These are phyloP conservation scores for Galeruca laticollis DNA, from an alignment of 2,888 invertebrate genomes.

Conservation along the genomic window DNA sequence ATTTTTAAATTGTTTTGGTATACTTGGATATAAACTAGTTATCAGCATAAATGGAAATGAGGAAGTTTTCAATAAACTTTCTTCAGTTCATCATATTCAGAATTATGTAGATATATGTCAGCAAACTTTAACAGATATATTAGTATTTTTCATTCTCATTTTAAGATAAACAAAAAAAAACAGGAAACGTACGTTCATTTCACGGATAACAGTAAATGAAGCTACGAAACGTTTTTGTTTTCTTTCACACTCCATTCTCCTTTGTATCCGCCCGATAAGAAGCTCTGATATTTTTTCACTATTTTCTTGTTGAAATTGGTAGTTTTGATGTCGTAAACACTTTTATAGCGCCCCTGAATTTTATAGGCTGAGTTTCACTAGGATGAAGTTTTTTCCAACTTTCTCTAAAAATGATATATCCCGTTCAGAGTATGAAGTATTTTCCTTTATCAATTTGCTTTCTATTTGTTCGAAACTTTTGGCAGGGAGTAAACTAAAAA, in stretches of 20 bases:
- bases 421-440: conserved; percentile 26
- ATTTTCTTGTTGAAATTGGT: conserved; percentile 24
- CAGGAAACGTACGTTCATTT: background rate
- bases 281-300: conserved; percentile 4
- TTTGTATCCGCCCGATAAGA: background rate
- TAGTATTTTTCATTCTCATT: no score
- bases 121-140: no score
- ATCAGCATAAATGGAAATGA: no score
- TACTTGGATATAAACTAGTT: no score
- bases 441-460: conserved; percentile 32
- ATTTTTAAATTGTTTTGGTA: no score
- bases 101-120: no score
- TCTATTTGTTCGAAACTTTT: conserved; percentile 23
- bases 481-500: background rate
- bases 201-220: background rate
- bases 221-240: background rate
- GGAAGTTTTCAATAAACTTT: no score
- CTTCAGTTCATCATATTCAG: no score
- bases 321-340: conserved; percentile 29
- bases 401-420: conserved; percentile 28
- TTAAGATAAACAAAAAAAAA: background rate
- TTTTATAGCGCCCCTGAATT: conserved; percentile 30
- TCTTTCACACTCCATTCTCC: background rate
- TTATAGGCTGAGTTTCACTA: conserved; percentile 28
- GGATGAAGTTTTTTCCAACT: conserved; percentile 33